Base-by-base conservation (phyloP, 2,113 vertebrate genomes). In the Hippoglossus stenolepis region DNA sequence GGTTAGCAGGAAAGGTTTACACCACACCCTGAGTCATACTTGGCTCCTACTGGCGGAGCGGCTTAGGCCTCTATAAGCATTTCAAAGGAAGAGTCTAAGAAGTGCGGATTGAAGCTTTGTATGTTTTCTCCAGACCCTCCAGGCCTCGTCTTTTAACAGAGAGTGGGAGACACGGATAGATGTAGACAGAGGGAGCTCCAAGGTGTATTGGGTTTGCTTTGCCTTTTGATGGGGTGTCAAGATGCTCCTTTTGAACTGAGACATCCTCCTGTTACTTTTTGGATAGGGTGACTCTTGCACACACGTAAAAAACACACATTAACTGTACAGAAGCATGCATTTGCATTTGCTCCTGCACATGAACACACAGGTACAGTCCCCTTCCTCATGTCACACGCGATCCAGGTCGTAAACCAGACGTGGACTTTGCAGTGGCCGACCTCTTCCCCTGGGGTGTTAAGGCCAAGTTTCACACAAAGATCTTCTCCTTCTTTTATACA, bases 381-480 rank as follows among this genome's bases (percentile, higher is more conserved):
- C 65, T 49, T 3, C 3, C 70, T 54, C n/a, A 24, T 38, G 64
- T 74, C 62, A 26, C 54, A 23, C 53, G 35, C 1, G 0, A 70
- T 80, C 23, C 60, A 58, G 47, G 62, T 87, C 72, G 28, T 28
- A 58, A n/a, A 47, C 13, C 31, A 20, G 40, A 47, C 6, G 53
- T 70, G 63, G 80, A 79, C 70, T 70, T 60, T 23, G 62, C 65
- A 70, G 69, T 12, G 17, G 23, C 47, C 18, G 43, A 74, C 79
- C 73, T 13, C 28, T 61, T 77, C 59, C 70, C 79, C 85, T 62
- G 21, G 23, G 87, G 89, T 88, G 68, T 82, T 65, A 59, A 65
- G 73, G 82, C 79, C 84, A 87, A 54, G 71, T 92, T 93, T 93
- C 85, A 85, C 83, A 85, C 89, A 90, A 80, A 84, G 70, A 85